Base-by-base conservation (phyloP, 2,797 vertebrate species). In the Brachyalestes nurse region DNA sequence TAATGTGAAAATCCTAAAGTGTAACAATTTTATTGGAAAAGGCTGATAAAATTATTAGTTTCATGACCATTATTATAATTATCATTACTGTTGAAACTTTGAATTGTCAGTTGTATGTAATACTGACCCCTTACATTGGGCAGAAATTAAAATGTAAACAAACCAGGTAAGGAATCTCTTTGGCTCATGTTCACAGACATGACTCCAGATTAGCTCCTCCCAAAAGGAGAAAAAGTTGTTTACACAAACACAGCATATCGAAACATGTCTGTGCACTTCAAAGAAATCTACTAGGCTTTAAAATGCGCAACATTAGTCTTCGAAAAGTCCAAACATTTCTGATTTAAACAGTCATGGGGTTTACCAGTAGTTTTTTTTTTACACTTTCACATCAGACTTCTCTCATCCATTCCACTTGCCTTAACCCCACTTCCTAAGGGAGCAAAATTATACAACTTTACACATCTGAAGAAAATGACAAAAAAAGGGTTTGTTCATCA, bases 1-100 rank as follows among this genome's bases (percentile, higher is more conserved):
- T 89, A 87, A 86, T 89, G 77, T 82, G 72, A 82, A 90, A 89
- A 85, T 79, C 49, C 23, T 82, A 77, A 88, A 81, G 72, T 85
- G 84, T 75, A 86, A 81, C 79, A 83, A 23, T 82, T 79, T 77
- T 51, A 67, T 25, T 40, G 40, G 34, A 51, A 70, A 83, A 70
- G 49, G 51, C 73, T 72, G 78, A 76, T 85, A 64, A 80, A 74
- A 34, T 45, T 25, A 74, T 66, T 66, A 45, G 64, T 42, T 66
- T 38, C n/a, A 65, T 40, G 7, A 40, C 5, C 67, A 70, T 70
- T 25, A 23, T 23, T 23, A 17, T 21, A n/a, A 45, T n/a, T n/a
- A 73, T n/a, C 25, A 25, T 65, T 72, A 72, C 38, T 45, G 34
- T 57, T 72, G 0, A 19, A 12, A 13, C 49, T n/a, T n/a, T n/a